Evolutionary conservation across 2,113 vertebrate species (phyloP).

Genomic region (Spermophilus dauricus): DNA sequence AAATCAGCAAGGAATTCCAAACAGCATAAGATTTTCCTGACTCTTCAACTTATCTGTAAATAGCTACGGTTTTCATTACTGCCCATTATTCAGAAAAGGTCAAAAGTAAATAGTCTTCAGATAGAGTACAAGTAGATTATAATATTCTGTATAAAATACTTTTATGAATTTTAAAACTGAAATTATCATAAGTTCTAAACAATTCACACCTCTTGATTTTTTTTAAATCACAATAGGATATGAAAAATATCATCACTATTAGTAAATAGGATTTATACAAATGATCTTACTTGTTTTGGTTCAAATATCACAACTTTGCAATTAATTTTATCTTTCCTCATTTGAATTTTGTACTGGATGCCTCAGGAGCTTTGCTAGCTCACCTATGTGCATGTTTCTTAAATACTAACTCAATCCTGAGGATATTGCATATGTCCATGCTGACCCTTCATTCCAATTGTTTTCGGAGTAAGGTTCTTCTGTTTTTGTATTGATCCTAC

Average conservation of each 20-base stretch:
- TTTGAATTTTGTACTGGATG: not conserved
- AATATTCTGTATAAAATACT: not conserved
- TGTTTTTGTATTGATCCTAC: not conserved
- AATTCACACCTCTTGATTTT: not conserved
- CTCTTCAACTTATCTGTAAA: not conserved
- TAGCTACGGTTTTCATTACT: not conserved
- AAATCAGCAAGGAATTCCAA: constrained; percentile 47
- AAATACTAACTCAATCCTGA: not conserved
- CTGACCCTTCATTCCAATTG: not conserved
- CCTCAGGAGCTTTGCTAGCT: not conserved
- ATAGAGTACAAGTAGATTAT: not conserved
- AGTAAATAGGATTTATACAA: not conserved
- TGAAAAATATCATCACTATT: not conserved
- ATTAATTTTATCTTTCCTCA: not conserved
- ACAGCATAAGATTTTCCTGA: not conserved
- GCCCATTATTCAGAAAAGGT: not conserved
- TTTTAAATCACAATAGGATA: not conserved
- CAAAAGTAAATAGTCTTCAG: not conserved
- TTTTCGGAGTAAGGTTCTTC: not conserved
- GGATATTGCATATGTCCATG: rapidly evolving
- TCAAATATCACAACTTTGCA: not conserved
- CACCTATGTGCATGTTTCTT: not conserved
- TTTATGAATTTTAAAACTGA: constrained; percentile 12
- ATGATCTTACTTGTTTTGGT: not conserved
- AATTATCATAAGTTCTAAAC: not conserved